Conservation (phyloP, 1,140 invertebrate genomes). For the Thaumetopoea pityocampa region DNA sequence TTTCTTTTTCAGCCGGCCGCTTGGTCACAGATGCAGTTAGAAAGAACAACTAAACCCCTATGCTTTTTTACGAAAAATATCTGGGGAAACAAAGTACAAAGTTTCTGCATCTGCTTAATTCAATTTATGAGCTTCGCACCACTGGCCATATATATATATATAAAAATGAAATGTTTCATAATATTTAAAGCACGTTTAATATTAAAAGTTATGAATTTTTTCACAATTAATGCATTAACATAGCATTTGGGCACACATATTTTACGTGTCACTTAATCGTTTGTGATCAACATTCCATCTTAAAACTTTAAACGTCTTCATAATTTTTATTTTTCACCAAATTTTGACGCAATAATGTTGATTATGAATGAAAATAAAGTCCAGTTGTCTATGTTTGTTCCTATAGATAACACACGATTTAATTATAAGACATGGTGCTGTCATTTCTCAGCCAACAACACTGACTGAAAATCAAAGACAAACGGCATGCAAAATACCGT, state of each 20-base stretch:
- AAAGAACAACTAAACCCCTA: conserved; percentile 49
- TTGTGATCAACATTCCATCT: conserved; percentile 17
- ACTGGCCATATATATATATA: conserved; percentile 11
- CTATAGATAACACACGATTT: too few species aligned
- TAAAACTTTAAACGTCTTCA: too few species aligned
- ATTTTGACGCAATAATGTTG: background rate
- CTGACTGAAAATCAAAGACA: too few species aligned
- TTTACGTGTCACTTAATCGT: conserved; percentile 16
- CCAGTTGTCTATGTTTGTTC: too few species aligned
- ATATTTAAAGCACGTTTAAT: background rate
- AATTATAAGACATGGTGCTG: too few species aligned
- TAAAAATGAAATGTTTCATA: conserved; percentile 1
- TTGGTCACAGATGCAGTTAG: conserved; percentile 49
- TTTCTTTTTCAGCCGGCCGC: conserved; percentile 45
- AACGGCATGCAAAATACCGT: too few species aligned
- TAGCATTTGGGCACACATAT: too few species aligned
- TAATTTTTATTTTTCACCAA: background rate
- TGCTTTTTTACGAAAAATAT: conserved; percentile 12
- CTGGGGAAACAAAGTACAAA: conserved; percentile 49
- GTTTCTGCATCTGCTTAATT: conserved; percentile 37
- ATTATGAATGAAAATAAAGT: background rate
- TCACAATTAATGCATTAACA: too few species aligned
- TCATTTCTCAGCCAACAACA: too few species aligned
- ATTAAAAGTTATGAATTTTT: background rate
- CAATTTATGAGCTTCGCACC: conserved; percentile 29